phyloP scores from a whole-genome alignment of 2,113 vertebrate genomes.

The Stictonetta naevosa region DNA sequence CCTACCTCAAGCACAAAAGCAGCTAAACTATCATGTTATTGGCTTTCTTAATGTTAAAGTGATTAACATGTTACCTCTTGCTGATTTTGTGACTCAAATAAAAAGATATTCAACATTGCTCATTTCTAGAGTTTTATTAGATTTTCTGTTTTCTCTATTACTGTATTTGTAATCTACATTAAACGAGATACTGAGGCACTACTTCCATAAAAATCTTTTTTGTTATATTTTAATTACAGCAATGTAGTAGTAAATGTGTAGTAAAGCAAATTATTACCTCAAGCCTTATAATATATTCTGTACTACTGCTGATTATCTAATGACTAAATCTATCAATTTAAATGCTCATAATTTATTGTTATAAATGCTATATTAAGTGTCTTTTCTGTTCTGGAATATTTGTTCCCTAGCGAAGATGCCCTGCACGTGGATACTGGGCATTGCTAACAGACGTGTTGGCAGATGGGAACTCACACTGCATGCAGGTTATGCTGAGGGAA shows the following conservation, averaged over 20 bases:
- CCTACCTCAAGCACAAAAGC: not conserved
- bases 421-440: not conserved
- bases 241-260: not conserved
- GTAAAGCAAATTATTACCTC: not conserved
- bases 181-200: not conserved
- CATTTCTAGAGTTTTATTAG: not conserved
- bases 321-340: not conserved
- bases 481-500: not conserved
- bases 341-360: not conserved
- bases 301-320: not conserved
- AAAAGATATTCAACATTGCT: not conserved
- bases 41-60: not conserved
- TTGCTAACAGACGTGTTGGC: not conserved
- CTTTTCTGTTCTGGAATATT: not conserved
- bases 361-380: not conserved
- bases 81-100: slow-evolving; percentile 53
- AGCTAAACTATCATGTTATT: not conserved
- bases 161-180: not conserved
- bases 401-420: not conserved
- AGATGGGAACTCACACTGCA: not conserved
- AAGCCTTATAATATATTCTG: not conserved
- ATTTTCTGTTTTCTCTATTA: not conserved
- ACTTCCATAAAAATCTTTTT: not conserved
- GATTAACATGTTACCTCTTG: slow-evolving; percentile 50
- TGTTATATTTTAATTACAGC: not conserved